A percentile compares a stretch with the other conserved stretches of the same genome.
These are phyloP conservation scores for Poliocrania exsul DNA, from an alignment of 2,797 vertebrate species.

Conservation along the genomic window DNA sequence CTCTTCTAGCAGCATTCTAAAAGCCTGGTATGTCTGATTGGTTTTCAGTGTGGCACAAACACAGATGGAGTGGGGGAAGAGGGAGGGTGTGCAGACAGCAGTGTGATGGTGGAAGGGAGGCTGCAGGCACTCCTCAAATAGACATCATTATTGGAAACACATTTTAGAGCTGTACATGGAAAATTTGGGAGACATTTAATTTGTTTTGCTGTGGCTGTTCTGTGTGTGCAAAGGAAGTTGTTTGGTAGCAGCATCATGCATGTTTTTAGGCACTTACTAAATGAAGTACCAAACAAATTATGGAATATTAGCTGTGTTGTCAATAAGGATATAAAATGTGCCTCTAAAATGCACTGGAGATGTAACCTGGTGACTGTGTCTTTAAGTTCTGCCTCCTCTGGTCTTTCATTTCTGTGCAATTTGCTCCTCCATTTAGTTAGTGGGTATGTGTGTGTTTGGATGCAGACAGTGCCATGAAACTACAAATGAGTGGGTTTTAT, in stretches of 20 bases:
- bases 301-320: neutral
- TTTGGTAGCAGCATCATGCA: neutral
- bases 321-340: neutral
- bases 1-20: neutral
- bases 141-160: neutral
- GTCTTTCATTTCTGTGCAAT: neutral
- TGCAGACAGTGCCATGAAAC: neutral
- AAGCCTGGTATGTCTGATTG: neutral
- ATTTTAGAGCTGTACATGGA: neutral
- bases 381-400: neutral
- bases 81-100: neutral
- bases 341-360: neutral
- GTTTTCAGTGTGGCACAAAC: neutral
- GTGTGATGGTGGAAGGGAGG: neutral
- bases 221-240: neutral
- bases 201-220: neutral
- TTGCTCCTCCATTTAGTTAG: neutral
- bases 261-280: neutral
- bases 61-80: neutral
- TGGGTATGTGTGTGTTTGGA: neutral
- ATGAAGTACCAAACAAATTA: neutral
- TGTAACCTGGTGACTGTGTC: neutral
- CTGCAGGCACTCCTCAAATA: neutral
- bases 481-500: neutral
- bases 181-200: neutral